phyloP scores from a whole-genome alignment of 2,888 invertebrate species.

The Scaptomyza flava region DNA sequence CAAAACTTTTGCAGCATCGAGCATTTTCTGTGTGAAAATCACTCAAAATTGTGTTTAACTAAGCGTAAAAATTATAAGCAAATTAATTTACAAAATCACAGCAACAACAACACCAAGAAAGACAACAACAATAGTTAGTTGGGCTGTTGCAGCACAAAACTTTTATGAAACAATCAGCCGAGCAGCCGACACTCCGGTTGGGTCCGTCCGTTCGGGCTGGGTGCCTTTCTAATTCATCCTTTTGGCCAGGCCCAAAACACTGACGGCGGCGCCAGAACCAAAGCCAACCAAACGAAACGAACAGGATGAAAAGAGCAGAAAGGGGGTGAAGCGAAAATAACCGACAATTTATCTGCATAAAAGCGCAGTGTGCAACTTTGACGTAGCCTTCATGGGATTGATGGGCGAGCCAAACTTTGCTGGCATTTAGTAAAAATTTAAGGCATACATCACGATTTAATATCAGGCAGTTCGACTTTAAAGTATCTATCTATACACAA shows the following conservation, averaged over 20 bases:
- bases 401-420: conserved; percentile 71
- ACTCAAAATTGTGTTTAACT: conserved; percentile 84
- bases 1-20: conserved; percentile 67
- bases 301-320: conserved; percentile 1
- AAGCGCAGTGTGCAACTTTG: conserved; percentile 79
- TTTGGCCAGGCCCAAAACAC: conserved; percentile 43
- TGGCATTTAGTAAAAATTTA: conserved; percentile 55
- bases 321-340: conserved; percentile 54
- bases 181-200: conserved; percentile 55
- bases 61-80: conserved; percentile 85
- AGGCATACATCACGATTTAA: conserved; percentile 25
- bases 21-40: conserved; percentile 80
- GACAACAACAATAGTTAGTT: conserved; percentile 63
- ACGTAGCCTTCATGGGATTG: conserved; percentile 67
- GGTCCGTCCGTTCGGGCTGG: conserved; percentile 36
- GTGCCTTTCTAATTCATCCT: conserved; percentile 27
- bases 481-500: background rate
- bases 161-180: conserved; percentile 78
- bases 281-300: conserved; percentile 65
- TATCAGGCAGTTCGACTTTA: conserved; percentile 10
- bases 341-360: conserved; percentile 80
- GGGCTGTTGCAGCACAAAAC: conserved; percentile 68
- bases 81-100: conserved; percentile 83
- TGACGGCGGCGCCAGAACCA: conserved; percentile 53
- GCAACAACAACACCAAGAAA: conserved; percentile 40